Evolutionary conservation across 1,140 invertebrate genomes (phyloP).

Genomic region (Bilobella aurantiaca): DNA sequence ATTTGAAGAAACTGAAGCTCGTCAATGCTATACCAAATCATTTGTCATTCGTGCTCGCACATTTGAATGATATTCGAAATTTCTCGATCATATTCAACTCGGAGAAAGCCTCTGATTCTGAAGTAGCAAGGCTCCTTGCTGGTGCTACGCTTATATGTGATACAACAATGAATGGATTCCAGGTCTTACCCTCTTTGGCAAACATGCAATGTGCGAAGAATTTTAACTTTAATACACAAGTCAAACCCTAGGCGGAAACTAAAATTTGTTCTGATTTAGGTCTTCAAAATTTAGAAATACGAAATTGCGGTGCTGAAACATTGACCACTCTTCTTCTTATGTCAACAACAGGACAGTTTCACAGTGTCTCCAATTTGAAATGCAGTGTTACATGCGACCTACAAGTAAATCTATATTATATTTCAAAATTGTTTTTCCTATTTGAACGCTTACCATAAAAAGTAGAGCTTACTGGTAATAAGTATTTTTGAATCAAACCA

Average conservation of each 20-base stretch:
- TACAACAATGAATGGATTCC: no score
- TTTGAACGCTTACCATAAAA: no score
- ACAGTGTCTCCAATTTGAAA: neutral
- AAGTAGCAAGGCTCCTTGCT: neutral
- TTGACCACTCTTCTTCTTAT: neutral
- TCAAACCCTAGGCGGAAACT: no score
- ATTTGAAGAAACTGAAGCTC: neutral
- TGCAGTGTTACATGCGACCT: no score
- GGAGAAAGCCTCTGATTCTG: neutral
- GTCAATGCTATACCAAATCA: neutral
- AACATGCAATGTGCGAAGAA: no score
- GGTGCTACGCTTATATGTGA: neutral
- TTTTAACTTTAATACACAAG: no score
- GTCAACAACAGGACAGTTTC: neutral
- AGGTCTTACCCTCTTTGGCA: no score
- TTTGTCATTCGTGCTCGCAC: neutral
- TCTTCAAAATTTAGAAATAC: neutral
- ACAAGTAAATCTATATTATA: no score
- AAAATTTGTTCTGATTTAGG: neutral
- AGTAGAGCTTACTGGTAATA: no score
- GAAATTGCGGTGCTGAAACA: neutral
- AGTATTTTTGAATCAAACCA: no score
- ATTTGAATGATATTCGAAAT: neutral
- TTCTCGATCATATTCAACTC: neutral
- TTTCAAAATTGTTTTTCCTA: no score